Conservation (phyloP, 2,797 vertebrate genomes). For the Neosalanx taihuensis region DNA sequence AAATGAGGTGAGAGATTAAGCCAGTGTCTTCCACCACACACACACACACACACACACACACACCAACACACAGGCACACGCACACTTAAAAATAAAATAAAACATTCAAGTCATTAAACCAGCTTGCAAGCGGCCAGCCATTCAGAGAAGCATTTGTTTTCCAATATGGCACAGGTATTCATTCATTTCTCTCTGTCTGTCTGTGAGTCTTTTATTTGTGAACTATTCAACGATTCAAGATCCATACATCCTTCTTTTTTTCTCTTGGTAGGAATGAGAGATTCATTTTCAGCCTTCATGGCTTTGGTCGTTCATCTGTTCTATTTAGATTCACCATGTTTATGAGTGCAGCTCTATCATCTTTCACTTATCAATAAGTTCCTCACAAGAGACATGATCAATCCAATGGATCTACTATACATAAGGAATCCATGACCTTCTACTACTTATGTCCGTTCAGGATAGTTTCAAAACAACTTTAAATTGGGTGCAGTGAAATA, state of each 20-base stretch:
- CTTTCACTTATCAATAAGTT: too few relatives aligned
- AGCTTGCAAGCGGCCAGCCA: too few relatives aligned
- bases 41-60: slow-evolving; percentile 34
- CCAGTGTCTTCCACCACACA: slow-evolving; percentile 23
- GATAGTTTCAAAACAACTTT: slow-evolving; percentile 14
- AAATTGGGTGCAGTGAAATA: background rate
- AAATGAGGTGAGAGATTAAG: background rate
- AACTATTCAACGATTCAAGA: background rate
- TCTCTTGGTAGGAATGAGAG: background rate
- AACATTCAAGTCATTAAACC: background rate
- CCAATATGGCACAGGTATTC: background rate
- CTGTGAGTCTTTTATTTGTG: background rate
- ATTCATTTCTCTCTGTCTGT: background rate
- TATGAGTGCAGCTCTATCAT: slow-evolving; percentile 25
- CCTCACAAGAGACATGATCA: too few relatives aligned
- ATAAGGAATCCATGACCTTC: slow-evolving; percentile 40
- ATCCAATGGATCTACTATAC: background rate
- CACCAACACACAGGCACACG: slow-evolving; percentile 26
- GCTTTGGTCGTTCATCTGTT: background rate
- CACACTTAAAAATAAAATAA: background rate
- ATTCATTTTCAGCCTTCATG: background rate
- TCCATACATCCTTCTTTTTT: background rate
- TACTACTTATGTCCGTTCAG: slow-evolving; percentile 46
- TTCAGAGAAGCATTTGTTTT: background rate
- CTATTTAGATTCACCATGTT: background rate